Base-by-base conservation (phyloP, 2,888 invertebrate species). In the Nycteola revayana region DNA sequence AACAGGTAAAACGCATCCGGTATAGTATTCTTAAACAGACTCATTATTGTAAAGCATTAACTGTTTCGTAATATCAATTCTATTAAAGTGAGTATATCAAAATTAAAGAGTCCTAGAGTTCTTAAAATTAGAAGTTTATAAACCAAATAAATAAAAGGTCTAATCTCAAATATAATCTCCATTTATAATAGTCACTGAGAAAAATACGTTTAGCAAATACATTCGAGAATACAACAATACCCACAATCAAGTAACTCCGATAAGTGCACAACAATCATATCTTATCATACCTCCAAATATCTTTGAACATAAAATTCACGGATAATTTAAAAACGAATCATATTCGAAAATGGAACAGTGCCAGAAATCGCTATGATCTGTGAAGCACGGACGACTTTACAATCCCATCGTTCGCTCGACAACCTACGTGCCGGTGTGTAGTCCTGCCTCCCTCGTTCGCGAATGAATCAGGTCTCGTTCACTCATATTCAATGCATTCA, bases 341-440 rank as follows among this genome's bases (percentile, higher is more conserved):
- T 57, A 51, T 51, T 54, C 31, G 52, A 52, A 47, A 52, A 54
- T 57, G 56, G 56, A 57, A 57, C 52, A 26, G 27, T 55, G 56
- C 56, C 56, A 57, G 44, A 47, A 41, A 52, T 51, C 46, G 42
- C 33, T 49, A 49, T 49, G 64, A 67, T 68, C 53, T 55, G 48
- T 45, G 52, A 60, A 61, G 75, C 75, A 71, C 73, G 75, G 42
- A 32, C 35, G 61, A 43, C 49, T 64, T 60, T 53, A 64, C 60
- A 65, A 57, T 57, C 44, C 44, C 46, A 48, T 42, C 52, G 44
- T 47, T 58, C 9, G 63, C 59, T 61, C 49, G 47, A 47, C 47
- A 48, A 29, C 28, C 53, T 59, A 70, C 66, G 65, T 68, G 68
- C 60, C 66, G 43, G 61, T 75, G 60, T 70, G 66, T 70, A 52